Base-by-base conservation (phyloP, 2,113 vertebrate species). In the Chloropsis hardwickii region DNA sequence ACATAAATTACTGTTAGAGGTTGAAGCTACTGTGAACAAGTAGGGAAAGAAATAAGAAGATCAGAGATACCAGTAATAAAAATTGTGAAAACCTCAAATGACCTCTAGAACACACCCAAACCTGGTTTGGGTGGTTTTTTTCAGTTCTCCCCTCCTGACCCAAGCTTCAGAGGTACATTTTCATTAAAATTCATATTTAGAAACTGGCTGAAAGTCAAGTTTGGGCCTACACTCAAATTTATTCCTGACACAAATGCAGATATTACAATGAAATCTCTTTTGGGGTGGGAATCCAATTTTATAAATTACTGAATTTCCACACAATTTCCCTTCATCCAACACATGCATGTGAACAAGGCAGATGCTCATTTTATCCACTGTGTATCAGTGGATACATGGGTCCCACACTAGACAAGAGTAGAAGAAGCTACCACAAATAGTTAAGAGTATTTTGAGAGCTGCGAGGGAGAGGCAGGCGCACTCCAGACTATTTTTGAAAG, bases 1-100 rank as follows among this genome's bases (percentile, higher is more conserved):
- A 57, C 67, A 77, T 82, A 77, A 88, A 86, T 79, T 71, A 4
- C 31, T n/a, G 22, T 50, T 91, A 48, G 66, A 88, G 44, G 64
- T 60, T 95, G 84, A 86, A 92, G 70, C 24, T 53, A 86, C 54
- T 31, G 33, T 29, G 15, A 92, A 56, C 28, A 92, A 22, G 12
- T 48, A 86, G 12, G 20, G 31, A 72, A 80, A 35, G 10, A 73
- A 91, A 70, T 70, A 4, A 73, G 33, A 92, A 66, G 6, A 76
- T 58, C 42, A 37, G 47, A 84, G 9, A 28, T 4, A 57, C 8
- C 11, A 47, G 47, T n/a, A 66, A 86, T 67, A 90, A 90, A 88
- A 88, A 84, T 14, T 20, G 12, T 37, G 31, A 82, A 88, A 57
- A 83, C 28, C 7, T 62, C 25, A 72, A 61, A 69, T 10, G 5